phyloP scores from a whole-genome alignment of 1,140 invertebrate species.

The Heliothis virescens region DNA sequence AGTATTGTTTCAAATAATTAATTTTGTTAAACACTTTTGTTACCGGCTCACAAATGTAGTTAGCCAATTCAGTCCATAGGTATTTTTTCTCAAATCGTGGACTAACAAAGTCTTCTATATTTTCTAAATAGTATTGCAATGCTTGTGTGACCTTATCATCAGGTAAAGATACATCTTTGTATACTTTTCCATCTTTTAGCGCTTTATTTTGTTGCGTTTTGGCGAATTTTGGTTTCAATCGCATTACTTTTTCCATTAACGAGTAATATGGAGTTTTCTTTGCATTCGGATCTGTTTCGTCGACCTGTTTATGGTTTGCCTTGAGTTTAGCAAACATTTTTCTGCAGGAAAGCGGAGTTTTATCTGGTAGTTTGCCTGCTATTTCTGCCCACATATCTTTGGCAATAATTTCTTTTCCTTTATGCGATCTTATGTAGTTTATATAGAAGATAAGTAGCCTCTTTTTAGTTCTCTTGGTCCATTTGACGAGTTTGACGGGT shows the following conservation, averaged over 20 bases:
- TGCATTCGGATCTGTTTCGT: slow-evolving; percentile 51
- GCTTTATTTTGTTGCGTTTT: slow-evolving; percentile 57
- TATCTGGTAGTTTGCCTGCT: slow-evolving; percentile 65
- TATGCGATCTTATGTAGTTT: slow-evolving; percentile 70
- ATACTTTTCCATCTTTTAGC: slow-evolving; percentile 62
- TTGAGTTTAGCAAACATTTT: slow-evolving; percentile 75
- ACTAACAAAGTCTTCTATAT: slow-evolving; percentile 76
- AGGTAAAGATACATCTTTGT: slow-evolving; percentile 67
- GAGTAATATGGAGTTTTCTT: slow-evolving; percentile 61
- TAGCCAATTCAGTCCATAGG: slow-evolving; percentile 75
- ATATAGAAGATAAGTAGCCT: slow-evolving; percentile 67
- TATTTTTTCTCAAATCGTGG: slow-evolving; percentile 77
- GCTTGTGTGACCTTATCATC: slow-evolving; percentile 69
- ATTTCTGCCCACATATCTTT: slow-evolving; percentile 80
- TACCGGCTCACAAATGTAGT: slow-evolving; percentile 66
- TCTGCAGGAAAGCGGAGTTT: slow-evolving; percentile 69
- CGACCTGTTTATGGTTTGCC: slow-evolving; percentile 60
- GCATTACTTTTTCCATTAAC: slow-evolving; percentile 68
- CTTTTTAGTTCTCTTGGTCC: slow-evolving; percentile 74
- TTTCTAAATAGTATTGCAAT: slow-evolving; percentile 72
- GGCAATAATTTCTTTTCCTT: slow-evolving; percentile 65
- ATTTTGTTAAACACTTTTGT: slow-evolving; percentile 74
- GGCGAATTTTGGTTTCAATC: slow-evolving; percentile 67
- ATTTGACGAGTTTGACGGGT: slow-evolving; percentile 59
- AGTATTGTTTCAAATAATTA: slow-evolving; percentile 74